Evolutionary conservation across 2,113 vertebrate species (phyloP).

Genomic region (Pelobates fuscus): DNA sequence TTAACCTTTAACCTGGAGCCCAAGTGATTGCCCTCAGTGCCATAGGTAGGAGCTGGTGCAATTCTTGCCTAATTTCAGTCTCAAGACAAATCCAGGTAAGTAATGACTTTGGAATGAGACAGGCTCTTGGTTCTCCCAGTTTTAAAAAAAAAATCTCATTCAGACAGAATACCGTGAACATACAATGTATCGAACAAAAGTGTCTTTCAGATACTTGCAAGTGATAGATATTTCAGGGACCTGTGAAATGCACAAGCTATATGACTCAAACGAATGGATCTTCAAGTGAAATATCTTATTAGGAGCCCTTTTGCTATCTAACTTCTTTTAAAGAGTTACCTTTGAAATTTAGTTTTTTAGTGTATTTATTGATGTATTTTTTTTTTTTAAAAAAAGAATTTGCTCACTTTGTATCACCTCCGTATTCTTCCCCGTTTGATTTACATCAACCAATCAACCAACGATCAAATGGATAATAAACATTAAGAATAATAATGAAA

Average conservation of each 20-base stretch:
- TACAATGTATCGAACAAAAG: not conserved
- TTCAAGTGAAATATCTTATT: not conserved
- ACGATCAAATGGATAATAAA: too few species aligned
- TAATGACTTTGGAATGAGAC: too few species aligned
- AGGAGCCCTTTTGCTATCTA: not conserved
- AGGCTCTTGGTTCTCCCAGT: too few species aligned
- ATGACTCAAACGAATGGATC: not conserved
- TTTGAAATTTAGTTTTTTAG: not conserved
- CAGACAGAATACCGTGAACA: not conserved
- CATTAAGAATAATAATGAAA: conserved; percentile 47
- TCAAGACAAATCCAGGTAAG: not conserved
- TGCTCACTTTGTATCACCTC: too few species aligned
- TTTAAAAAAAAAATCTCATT: too few species aligned
- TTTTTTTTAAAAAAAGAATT: not conserved
- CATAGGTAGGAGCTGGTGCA: not conserved
- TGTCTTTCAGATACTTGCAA: not conserved
- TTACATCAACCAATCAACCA: too few species aligned
- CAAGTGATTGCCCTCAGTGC: too few species aligned
- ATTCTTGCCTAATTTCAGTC: not conserved
- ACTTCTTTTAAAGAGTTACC: not conserved
- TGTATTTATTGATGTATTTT: not conserved
- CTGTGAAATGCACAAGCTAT: not conserved
- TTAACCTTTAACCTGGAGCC: conserved; percentile 1
- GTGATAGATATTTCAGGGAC: not conserved
- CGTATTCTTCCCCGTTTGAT: too few species aligned